These are phyloP conservation scores for Mantis religiosa DNA, from an alignment of 2,888 invertebrate genomes.

Conservation along the genomic window DNA sequence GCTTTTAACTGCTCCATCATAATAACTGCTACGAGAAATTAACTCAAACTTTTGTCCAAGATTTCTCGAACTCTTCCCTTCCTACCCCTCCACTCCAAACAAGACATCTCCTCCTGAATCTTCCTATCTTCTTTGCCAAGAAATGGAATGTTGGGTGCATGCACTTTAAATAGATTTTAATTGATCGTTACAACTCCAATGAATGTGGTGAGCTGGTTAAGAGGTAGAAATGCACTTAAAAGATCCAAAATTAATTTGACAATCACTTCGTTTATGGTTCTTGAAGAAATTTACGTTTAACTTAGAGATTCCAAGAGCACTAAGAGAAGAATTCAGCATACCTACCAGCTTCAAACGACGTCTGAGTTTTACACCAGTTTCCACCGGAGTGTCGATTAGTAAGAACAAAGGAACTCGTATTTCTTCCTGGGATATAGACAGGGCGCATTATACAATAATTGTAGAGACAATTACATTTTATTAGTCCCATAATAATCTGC, in stretches of 20 bases:
- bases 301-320: background rate
- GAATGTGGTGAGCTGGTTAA: background rate
- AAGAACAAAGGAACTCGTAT: too few species aligned
- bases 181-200: background rate
- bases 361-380: background rate
- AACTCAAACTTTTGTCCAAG: background rate
- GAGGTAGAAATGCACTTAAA: background rate
- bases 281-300: background rate
- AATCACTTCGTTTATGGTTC: background rate
- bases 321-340: background rate
- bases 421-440: background rate
- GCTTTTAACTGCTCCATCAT: background rate
- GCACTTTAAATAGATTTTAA: background rate
- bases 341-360: background rate
- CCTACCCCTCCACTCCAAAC: background rate
- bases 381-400: too few species aligned
- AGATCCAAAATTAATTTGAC: background rate
- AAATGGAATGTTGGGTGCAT: background rate
- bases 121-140: background rate
- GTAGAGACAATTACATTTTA: too few species aligned
- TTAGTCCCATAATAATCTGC: too few species aligned
- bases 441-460: background rate
- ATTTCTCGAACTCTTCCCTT: background rate
- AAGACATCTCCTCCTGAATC: background rate
- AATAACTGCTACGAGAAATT: slow-evolving; percentile 1